These are phyloP conservation scores for Odontesthes bonariensis DNA, from an alignment of 2,113 vertebrate genomes.

Conservation along the genomic window DNA sequence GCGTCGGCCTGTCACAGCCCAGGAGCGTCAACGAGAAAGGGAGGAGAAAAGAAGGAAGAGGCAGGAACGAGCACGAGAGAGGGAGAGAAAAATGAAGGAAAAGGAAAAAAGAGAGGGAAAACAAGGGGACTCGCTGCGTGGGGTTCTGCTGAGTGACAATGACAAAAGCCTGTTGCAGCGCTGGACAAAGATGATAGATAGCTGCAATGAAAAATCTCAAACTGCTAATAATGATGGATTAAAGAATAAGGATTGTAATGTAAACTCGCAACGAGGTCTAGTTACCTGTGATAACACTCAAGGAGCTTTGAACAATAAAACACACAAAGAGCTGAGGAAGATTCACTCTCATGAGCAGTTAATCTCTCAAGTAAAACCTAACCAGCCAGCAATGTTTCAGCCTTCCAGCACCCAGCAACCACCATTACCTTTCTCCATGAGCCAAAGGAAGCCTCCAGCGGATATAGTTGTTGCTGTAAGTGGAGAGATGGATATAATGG, in stretches of 20 bases:
- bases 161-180: slow-evolving; percentile 91
- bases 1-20: slow-evolving; percentile 89
- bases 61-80: slow-evolving; percentile 88
- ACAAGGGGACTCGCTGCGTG: slow-evolving; percentile 80
- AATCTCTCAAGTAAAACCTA: slow-evolving; percentile 58
- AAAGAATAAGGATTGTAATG: slow-evolving; percentile 62
- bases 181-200: slow-evolving; percentile 91
- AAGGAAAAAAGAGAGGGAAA: slow-evolving; percentile 84
- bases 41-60: slow-evolving; percentile 90
- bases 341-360: slow-evolving; percentile 67
- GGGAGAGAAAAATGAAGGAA: slow-evolving; percentile 87
- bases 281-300: slow-evolving; percentile 35
- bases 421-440: slow-evolving; percentile 69
- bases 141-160: slow-evolving; percentile 89
- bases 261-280: slow-evolving; percentile 22
- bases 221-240: slow-evolving; percentile 34
- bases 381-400: slow-evolving; percentile 68
- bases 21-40: slow-evolving; percentile 91
- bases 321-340: slow-evolving; percentile 63
- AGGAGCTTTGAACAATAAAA: slow-evolving; percentile 53
- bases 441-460: slow-evolving; percentile 67
- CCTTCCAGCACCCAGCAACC: slow-evolving; percentile 61
- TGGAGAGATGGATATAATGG: slow-evolving; percentile 64
- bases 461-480: slow-evolving; percentile 66
- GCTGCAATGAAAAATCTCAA: slow-evolving; percentile 72